A percentile compares a stretch with the other conserved stretches of the same genome.
These are phyloP conservation scores for Geodia barretti DNA, from an alignment of 37 sponge, comb jelly and placozoan species.

Conservation along the genomic window DNA sequence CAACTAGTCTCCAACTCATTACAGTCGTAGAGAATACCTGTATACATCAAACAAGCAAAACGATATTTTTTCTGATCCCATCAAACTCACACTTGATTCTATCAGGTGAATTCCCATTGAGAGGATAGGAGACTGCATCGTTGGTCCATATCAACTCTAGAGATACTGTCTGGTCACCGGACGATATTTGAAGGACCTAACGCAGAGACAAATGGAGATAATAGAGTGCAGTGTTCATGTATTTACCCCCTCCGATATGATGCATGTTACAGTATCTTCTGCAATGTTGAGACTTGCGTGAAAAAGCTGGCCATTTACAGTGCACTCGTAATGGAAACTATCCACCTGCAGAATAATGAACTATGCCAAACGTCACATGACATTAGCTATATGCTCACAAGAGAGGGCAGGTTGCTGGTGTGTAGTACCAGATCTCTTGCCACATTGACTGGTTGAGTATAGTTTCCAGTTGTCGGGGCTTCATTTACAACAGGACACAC, in stretches of 20 bases:
- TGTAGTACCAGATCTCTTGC: slow-evolving; percentile 6
- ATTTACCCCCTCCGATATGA: neutral
- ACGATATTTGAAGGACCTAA: neutral
- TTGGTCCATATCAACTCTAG: slow-evolving; percentile 19
- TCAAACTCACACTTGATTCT: neutral
- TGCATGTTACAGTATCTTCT: neutral
- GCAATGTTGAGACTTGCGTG: neutral
- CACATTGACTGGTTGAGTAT: slow-evolving; percentile 31
- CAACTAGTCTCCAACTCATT: slow-evolving; percentile 22
- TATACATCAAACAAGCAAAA: slow-evolving; percentile 30
- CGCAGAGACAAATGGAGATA: neutral
- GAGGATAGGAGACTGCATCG: neutral
- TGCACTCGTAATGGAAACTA: neutral
- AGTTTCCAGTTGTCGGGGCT: slow-evolving; percentile 3
- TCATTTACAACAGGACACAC: slow-evolving; percentile 42
- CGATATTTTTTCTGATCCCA: neutral
- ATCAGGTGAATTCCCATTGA: neutral
- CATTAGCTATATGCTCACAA: no score
- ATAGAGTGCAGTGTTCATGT: no score
- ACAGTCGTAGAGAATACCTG: slow-evolving; percentile 49
- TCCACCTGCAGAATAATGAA: neutral
- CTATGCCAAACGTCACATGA: no score
- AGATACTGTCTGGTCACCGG: neutral
- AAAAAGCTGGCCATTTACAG: neutral
- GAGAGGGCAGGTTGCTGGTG: slow-evolving; percentile 45